Evolutionary conservation across 2,797 vertebrate species (phyloP).

Genomic region (Gephyroberyx darwinii): DNA sequence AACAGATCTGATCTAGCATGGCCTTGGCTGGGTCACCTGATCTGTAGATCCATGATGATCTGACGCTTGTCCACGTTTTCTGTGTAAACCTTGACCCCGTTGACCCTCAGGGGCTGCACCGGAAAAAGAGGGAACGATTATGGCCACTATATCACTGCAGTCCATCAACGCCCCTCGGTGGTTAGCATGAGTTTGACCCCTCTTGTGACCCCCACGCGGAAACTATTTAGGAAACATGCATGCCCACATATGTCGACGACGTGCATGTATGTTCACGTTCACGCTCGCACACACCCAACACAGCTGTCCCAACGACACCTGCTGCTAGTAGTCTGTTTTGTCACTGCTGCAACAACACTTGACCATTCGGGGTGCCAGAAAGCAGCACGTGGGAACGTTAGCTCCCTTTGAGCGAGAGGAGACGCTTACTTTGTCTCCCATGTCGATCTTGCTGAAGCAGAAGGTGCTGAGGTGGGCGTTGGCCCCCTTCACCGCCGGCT

Average conservation of each 20-base stretch:
- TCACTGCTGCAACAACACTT: conserved; percentile 32
- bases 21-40: conserved; percentile 86
- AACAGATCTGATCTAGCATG: not conserved
- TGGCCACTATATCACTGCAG: conserved; percentile 3
- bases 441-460: conserved; percentile 92
- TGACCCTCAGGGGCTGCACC: conserved; percentile 92
- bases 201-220: conserved; percentile 54
- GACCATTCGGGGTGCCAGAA: not conserved
- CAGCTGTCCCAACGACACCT: conserved; percentile 59
- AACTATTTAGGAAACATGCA: conserved; percentile 73
- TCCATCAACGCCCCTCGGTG: conserved; percentile 43
- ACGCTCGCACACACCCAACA: conserved; percentile 32
- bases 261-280: conserved; percentile 31
- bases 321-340: conserved; percentile 45
- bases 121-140: conserved; percentile 59
- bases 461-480: conserved; percentile 94
- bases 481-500: conserved; percentile 91
- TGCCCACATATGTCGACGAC: conserved; percentile 41
- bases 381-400: not conserved
- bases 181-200: conserved; percentile 51
- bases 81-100: conserved; percentile 97
- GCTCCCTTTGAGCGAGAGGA: not conserved
- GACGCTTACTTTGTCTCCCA: conserved; percentile 90
- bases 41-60: conserved; percentile 97
- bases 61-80: conserved; percentile 98